These are phyloP conservation scores for Solenopsis fugax DNA, from an alignment of 1,140 invertebrate species.

Conservation along the genomic window DNA sequence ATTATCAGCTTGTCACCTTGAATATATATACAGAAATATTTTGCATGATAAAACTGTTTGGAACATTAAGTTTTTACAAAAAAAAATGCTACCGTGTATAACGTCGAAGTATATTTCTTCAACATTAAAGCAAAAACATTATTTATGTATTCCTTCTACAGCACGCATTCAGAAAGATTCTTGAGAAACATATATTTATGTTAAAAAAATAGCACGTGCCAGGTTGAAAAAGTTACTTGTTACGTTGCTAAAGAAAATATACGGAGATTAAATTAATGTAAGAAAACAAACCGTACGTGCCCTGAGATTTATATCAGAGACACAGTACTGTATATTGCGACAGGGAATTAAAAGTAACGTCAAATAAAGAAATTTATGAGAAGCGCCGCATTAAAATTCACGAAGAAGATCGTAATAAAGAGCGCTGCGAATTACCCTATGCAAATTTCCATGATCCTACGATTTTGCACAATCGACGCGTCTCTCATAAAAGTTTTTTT, in stretches of 20 bases:
- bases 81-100: background rate
- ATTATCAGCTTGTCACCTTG: background rate
- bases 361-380: conserved; percentile 1
- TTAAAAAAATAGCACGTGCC: background rate
- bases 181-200: background rate
- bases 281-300: background rate
- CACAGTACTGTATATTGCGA: background rate
- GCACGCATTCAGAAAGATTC: background rate
- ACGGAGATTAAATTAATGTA: background rate
- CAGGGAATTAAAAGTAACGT: conserved; percentile 5
- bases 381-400: background rate
- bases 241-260: background rate
- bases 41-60: background rate
- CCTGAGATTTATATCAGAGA: conserved; percentile 14
- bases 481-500: conserved; percentile 16
- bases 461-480: conserved; percentile 16
- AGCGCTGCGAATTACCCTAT: background rate
- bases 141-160: background rate
- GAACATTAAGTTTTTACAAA: background rate
- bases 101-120: background rate
- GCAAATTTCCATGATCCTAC: conserved; percentile 33
- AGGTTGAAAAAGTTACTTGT: background rate
- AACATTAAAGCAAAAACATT: background rate
- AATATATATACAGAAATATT: background rate
- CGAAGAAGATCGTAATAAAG: conserved; percentile 16